A percentile compares a stretch with the other conserved stretches of the same genome.
Evolutionary conservation across 1,140 invertebrate genomes (phyloP).

Genomic region (Heterodera schachtii): DNA sequence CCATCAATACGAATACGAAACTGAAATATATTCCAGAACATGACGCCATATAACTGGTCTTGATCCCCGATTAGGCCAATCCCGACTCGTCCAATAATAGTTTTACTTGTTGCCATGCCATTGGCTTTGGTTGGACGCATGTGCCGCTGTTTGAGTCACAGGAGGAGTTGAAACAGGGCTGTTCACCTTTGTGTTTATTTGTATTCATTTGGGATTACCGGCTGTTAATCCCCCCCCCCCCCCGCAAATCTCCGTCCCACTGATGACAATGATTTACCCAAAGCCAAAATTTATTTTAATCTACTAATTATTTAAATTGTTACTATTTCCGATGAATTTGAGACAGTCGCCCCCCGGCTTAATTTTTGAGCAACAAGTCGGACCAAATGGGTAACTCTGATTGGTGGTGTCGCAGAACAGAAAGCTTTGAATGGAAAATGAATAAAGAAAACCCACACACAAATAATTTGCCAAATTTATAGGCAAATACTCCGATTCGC

Average conservation of each 20-base stretch:
- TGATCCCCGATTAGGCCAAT: no score
- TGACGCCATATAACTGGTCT: no score
- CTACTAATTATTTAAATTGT: background rate
- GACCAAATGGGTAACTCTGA: background rate
- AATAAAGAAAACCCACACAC: no score
- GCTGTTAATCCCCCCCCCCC: no score
- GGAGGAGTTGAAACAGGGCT: background rate
- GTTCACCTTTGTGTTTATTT: background rate
- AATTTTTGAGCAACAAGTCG: background rate
- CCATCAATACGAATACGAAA: no score
- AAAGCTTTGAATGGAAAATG: background rate
- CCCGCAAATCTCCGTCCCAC: no score
- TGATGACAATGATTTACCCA: no score
- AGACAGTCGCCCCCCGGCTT: background rate
- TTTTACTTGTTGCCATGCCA: background rate
- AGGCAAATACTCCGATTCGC: conserved; percentile 55
- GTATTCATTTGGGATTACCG: no score
- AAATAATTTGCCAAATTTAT: background rate
- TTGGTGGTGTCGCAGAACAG: background rate
- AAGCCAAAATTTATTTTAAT: no score
- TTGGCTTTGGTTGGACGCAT: background rate
- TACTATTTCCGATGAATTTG: background rate
- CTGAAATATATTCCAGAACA: no score
- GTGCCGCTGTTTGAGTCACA: background rate
- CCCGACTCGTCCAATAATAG: no score